Base-by-base conservation (phyloP, 2,888 invertebrate species). In the Oeneis ivallda region DNA sequence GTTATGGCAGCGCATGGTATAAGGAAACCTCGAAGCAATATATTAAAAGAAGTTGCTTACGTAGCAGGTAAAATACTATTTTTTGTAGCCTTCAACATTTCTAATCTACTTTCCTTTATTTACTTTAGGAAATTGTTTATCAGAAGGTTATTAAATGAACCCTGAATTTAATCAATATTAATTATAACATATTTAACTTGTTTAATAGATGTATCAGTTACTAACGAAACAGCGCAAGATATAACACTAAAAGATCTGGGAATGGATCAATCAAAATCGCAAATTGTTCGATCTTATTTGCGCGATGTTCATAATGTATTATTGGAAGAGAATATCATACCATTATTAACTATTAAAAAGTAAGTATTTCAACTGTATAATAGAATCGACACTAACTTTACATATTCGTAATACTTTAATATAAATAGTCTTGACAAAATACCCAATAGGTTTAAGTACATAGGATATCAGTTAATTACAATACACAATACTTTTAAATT, bases 221-320 rank as follows among this genome's bases (percentile, higher is more conserved):
- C 72, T 3, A 67, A 70, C 19, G 66, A 69, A 10, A 45, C 54
- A 1, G 11, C 10, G 2, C 66, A 68, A n/a, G 64, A 52, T 4
- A 26, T 54, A 9, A 74, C 73, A n/a, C 59, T 78, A 37, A 61
- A 64, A 34, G 76, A 77, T 6, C 47, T 77, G 32, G 72, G 73
- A n/a, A 43, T 75, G 1, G 67, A 69, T 10, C 13, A 50, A 2
- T 63, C 68, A 2, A 75, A 72, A 52, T 62, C 64, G 1, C 62
- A 71, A 43, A 58, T 62, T 10, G 39, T 78, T 2, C 57, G 59
- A 54, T 65, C 68, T 2, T 75, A 66, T 52, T 52, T 78, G 34
- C 67, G 70, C 0, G 67, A 75, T 43, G 49, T 43, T 1, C 65
- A 73, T 37, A 70, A 73, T 34, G 50, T 75, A 19, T 64, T 52